Conservation (phyloP, 2,797 vertebrate species). For the Crenuchus spilurus region DNA sequence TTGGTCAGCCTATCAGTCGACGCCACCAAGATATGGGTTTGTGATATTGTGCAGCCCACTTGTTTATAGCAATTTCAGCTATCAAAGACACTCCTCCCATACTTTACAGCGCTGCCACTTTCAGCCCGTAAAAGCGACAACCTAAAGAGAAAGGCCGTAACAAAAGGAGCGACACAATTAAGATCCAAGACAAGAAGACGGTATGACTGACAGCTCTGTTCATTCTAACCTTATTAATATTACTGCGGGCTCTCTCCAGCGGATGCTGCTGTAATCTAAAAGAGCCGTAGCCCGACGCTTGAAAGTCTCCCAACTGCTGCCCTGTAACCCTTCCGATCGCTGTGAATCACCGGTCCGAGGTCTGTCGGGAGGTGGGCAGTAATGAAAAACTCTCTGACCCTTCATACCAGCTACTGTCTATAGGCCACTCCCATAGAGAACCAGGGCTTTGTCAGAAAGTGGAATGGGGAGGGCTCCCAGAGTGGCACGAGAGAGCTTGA, state of each 20-base stretch:
- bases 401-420: slow-evolving; percentile 58
- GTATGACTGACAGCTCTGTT: slow-evolving; percentile 71
- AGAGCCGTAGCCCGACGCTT: slow-evolving; percentile 56
- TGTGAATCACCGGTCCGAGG: slow-evolving; percentile 57
- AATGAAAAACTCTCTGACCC: slow-evolving; percentile 55
- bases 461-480: not conserved
- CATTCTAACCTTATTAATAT: slow-evolving; percentile 73
- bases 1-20: too few relatives aligned
- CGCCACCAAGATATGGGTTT: too few relatives aligned
- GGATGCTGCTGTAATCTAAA: slow-evolving; percentile 66
- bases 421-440: slow-evolving; percentile 39
- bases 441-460: not conserved
- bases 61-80: too few relatives aligned
- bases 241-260: slow-evolving; percentile 61
- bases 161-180: slow-evolving; percentile 45
- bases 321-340: slow-evolving; percentile 50
- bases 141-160: slow-evolving; percentile 32
- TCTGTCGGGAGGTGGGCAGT: slow-evolving; percentile 26
- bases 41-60: too few relatives aligned
- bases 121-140: slow-evolving; percentile 3
- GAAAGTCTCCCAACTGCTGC: slow-evolving; percentile 49
- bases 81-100: not conserved
- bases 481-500: not conserved
- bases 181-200: slow-evolving; percentile 21
- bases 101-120: not conserved